These are phyloP conservation scores for Enteromius argenteus DNA, from an alignment of 2,797 vertebrate genomes.

Conservation along the genomic window DNA sequence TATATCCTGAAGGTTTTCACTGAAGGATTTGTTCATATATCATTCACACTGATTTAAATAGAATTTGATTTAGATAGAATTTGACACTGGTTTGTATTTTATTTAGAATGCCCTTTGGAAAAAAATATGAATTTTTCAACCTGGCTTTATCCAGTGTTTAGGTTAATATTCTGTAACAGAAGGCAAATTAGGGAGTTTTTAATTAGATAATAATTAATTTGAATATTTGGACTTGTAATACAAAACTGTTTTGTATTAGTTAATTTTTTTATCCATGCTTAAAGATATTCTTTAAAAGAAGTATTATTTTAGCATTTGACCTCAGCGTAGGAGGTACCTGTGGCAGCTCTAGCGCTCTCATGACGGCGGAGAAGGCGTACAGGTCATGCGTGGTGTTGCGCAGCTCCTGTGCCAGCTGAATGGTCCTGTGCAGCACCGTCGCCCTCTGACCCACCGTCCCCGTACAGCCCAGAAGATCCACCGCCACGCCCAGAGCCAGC, in stretches of 20 bases:
- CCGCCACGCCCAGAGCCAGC: conserved; percentile 81
- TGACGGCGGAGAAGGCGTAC: conserved; percentile 87
- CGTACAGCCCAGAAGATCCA: conserved; percentile 88
- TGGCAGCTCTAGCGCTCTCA: conserved; percentile 88
- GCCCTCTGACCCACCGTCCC: conserved; percentile 83
- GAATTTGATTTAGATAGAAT: too few relatives aligned
- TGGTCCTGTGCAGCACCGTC: conserved; percentile 80
- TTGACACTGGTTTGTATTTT: too few relatives aligned
- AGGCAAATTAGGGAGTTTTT: not conserved
- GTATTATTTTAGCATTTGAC: not conserved
- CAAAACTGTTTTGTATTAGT: too few relatives aligned
- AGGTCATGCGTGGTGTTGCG: conserved; percentile 80
- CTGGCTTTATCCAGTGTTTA: not conserved
- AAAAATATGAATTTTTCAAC: not conserved
- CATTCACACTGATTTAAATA: too few relatives aligned
- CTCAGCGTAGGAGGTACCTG: conserved; percentile 75
- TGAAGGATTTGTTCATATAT: too few relatives aligned
- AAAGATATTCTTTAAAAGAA: not conserved
- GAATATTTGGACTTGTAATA: not conserved
- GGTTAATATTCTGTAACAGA: too few relatives aligned
- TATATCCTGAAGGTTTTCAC: too few relatives aligned
- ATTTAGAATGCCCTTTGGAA: not conserved
- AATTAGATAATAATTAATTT: not conserved
- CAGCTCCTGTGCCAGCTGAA: conserved; percentile 83
- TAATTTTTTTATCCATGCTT: not conserved